These are phyloP conservation scores for Emys orbicularis DNA, from an alignment of 2,797 vertebrate species.

Conservation along the genomic window DNA sequence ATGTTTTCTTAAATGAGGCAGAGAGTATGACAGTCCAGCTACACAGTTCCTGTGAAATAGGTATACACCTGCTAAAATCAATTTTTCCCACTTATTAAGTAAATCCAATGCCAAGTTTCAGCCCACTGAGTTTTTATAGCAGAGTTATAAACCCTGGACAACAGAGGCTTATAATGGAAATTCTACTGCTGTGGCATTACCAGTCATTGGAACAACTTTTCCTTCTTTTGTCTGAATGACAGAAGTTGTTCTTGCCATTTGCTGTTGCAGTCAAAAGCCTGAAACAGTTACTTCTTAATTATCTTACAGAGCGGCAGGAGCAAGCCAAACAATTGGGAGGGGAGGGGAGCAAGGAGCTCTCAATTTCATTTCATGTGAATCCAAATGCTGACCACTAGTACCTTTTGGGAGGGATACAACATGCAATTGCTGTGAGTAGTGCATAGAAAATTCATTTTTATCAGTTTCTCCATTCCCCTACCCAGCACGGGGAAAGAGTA, in stretches of 20 bases:
- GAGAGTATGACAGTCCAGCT: background rate
- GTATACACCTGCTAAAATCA: background rate
- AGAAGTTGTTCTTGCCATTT: background rate
- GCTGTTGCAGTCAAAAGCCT: background rate
- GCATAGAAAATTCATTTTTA: background rate
- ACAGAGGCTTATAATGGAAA: background rate
- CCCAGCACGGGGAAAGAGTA: background rate
- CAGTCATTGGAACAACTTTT: background rate
- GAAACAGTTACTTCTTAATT: background rate
- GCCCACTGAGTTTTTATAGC: background rate
- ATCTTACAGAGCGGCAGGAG: too few species aligned
- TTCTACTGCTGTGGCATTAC: background rate
- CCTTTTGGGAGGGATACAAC: background rate
- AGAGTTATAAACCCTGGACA: background rate
- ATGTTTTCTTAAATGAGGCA: background rate
- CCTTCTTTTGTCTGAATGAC: background rate
- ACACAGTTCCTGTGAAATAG: background rate
- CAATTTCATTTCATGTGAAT: background rate
- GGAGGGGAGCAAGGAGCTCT: background rate
- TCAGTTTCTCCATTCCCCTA: fast-evolving
- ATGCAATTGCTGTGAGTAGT: too few species aligned
- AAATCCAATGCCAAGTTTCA: background rate
- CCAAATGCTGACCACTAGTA: background rate
- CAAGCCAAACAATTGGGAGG: background rate
- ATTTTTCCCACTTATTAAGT: background rate